phyloP scores from a whole-genome alignment of 2,113 vertebrate genomes.

The Craseonycteris thonglongyai region DNA sequence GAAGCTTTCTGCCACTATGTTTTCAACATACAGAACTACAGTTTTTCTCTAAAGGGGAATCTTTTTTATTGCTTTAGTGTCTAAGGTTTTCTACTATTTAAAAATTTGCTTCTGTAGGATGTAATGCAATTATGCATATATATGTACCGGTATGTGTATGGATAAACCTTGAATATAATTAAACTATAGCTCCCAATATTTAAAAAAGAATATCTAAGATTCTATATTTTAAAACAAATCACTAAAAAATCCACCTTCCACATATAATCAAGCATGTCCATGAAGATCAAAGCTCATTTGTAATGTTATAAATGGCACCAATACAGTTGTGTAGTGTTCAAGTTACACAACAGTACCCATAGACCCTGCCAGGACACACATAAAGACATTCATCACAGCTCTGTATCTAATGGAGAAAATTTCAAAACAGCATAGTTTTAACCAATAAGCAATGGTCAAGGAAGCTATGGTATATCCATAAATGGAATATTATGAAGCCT shows the following conservation, averaged over 20 bases:
- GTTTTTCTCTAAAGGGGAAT: not conserved
- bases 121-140: not conserved
- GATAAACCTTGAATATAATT: not conserved
- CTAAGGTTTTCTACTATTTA: not conserved
- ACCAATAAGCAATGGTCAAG: not conserved
- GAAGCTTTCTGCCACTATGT: not conserved
- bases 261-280: not conserved
- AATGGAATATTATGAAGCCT: constrained; percentile 14
- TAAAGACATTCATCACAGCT: not conserved
- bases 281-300: not conserved
- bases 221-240: constrained; percentile 9
- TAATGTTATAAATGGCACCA: not conserved
- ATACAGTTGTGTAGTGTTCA: not conserved
- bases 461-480: not conserved
- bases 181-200: not conserved
- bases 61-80: not conserved
- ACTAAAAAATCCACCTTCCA: not conserved
- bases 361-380: not conserved
- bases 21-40: not conserved
- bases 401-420: not conserved
- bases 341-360: not conserved
- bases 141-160: not conserved
- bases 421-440: not conserved
- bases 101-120: not conserved
- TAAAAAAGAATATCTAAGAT: not conserved